A percentile compares a stretch with the other conserved stretches of the same genome.
Evolutionary conservation across 2,888 invertebrate genomes (phyloP).

Genomic region (Nesidiocoris tenuis): DNA sequence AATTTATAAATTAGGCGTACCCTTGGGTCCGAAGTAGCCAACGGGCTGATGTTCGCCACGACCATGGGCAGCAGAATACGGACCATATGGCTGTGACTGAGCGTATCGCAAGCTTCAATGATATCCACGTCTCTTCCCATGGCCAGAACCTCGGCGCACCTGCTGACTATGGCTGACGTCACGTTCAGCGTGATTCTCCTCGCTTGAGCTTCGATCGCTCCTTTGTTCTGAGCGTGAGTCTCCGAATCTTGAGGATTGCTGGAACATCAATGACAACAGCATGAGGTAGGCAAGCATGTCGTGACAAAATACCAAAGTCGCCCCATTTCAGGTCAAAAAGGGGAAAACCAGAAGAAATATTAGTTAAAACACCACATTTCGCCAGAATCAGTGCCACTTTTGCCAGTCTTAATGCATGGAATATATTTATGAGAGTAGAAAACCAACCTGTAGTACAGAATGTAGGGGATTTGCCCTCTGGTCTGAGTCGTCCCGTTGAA

Average conservation of each 20-base stretch:
- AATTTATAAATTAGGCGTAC: slow-evolving; percentile 60
- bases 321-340: no score
- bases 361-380: no score
- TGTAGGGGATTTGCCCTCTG: slow-evolving; percentile 90
- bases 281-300: no score
- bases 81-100: slow-evolving; percentile 64
- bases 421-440: no score
- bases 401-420: no score
- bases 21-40: slow-evolving; percentile 78
- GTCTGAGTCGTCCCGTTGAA: slow-evolving; percentile 95
- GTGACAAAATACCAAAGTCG: no score
- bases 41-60: slow-evolving; percentile 79
- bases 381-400: no score
- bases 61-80: slow-evolving; percentile 80
- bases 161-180: slow-evolving; percentile 73
- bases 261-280: slow-evolving; percentile 42
- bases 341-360: no score
- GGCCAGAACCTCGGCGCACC: slow-evolving; percentile 74
- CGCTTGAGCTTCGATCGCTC: slow-evolving; percentile 64
- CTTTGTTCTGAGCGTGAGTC: slow-evolving; percentile 60
- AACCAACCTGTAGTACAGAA: slow-evolving; percentile 82
- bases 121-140: slow-evolving; percentile 71
- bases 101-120: slow-evolving; percentile 58
- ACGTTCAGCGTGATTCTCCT: slow-evolving; percentile 72
- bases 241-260: slow-evolving; percentile 64